These are phyloP conservation scores for Semotilus atromaculatus DNA, from an alignment of 2,797 vertebrate genomes.

Conservation along the genomic window DNA sequence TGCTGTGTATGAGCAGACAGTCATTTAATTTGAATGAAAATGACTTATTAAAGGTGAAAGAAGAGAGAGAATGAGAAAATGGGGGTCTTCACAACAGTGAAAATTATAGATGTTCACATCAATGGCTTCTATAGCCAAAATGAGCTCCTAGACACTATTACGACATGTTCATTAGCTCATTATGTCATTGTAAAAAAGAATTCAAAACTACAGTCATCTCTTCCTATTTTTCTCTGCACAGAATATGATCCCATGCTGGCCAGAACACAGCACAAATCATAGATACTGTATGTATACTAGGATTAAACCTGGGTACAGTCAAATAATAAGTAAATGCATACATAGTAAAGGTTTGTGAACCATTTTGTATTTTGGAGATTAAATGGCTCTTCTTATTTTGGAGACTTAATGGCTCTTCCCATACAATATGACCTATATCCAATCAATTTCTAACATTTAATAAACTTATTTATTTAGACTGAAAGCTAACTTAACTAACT, in stretches of 20 bases:
- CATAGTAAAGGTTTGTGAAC: neutral
- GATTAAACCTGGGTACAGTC: neutral
- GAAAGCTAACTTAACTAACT: no score
- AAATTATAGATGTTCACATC: conserved; percentile 56
- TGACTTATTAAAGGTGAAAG: conserved; percentile 52
- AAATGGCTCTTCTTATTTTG: neutral
- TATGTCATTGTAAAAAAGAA: conserved; percentile 4
- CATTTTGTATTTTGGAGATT: neutral
- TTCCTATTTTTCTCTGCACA: neutral
- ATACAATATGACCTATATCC: neutral
- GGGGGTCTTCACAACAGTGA: conserved; percentile 15
- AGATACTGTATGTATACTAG: neutral
- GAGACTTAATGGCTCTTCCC: neutral
- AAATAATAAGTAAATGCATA: neutral
- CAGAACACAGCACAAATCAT: neutral
- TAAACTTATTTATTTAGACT: neutral
- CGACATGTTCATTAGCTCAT: conserved; percentile 44
- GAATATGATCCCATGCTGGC: neutral
- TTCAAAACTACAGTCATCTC: neutral
- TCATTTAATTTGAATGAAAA: conserved; percentile 56
- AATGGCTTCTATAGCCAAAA: conserved; percentile 51
- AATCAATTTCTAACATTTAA: neutral
- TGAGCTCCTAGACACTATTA: conserved; percentile 52
- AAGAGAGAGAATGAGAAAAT: conserved; percentile 23
- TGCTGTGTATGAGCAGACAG: conserved; percentile 46